Conservation (phyloP, 2,797 vertebrate genomes). For the Neosalanx taihuensis region DNA sequence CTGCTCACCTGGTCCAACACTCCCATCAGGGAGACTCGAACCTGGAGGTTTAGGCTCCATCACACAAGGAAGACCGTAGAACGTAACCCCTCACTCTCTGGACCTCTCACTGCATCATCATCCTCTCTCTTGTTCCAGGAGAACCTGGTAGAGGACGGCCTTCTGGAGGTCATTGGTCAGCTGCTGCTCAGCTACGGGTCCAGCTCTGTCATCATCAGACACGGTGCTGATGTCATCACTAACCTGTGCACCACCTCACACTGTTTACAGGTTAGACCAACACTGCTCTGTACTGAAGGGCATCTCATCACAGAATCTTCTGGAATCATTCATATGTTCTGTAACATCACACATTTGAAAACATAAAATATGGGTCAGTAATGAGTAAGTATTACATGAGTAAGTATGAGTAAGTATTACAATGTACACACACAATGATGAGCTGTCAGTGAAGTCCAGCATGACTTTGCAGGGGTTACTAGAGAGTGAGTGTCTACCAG, state of each 20-base stretch:
- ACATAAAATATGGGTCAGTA: too few relatives aligned
- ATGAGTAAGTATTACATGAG: too few relatives aligned
- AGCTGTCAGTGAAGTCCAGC: not conserved
- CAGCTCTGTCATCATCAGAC: constrained; percentile 62
- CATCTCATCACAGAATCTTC: too few relatives aligned
- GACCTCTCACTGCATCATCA: not conserved
- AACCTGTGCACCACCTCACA: constrained; percentile 58
- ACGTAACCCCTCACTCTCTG: not conserved
- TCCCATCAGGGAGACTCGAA: too few relatives aligned
- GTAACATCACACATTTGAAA: too few relatives aligned
- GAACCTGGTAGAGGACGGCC: constrained; percentile 61
- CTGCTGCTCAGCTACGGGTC: constrained; percentile 61
- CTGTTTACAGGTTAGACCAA: constrained; percentile 56
- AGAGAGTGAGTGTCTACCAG: constrained; percentile 53
- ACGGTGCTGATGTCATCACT: constrained; percentile 66
- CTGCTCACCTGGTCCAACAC: not conserved
- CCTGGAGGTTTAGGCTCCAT: too few relatives aligned
- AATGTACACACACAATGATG: not conserved
- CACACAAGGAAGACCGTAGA: too few relatives aligned
- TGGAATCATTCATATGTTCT: too few relatives aligned
- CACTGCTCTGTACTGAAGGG: too few relatives aligned
- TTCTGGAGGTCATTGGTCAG: constrained; percentile 63
- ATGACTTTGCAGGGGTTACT: constrained; percentile 49
- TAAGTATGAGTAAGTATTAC: too few relatives aligned
- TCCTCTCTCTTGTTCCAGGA: constrained; percentile 60